These are phyloP conservation scores for Dendroctonus valens DNA, from an alignment of 1,140 invertebrate genomes.

Conservation along the genomic window DNA sequence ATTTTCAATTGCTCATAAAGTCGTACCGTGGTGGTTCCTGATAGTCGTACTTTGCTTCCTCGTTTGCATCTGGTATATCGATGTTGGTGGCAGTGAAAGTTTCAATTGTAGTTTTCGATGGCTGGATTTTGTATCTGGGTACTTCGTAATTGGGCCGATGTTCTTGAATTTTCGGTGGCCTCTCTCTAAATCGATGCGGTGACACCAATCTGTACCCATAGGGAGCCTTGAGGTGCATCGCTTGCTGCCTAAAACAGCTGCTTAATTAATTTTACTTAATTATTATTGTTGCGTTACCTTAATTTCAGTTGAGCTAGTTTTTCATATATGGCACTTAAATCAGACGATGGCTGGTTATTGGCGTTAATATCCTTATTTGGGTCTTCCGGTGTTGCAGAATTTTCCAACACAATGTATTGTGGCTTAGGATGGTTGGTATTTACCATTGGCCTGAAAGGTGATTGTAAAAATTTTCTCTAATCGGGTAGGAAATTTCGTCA, in stretches of 20 bases:
- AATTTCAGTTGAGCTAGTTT: constrained; percentile 47
- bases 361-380: constrained; percentile 2
- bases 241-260: constrained; percentile 20
- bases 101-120: constrained; percentile 45
- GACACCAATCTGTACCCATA: constrained; percentile 20
- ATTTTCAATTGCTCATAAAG: background rate
- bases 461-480: too few relatives aligned
- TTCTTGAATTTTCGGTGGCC: constrained; percentile 14
- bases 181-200: constrained; percentile 19
- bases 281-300: constrained; percentile 12
- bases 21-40: constrained; percentile 15
- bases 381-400: constrained; percentile 13
- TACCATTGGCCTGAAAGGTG: constrained; percentile 22
- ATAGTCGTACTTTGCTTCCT: background rate
- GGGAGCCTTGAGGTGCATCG: constrained; percentile 20
- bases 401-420: constrained; percentile 23
- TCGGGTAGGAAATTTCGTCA: too few relatives aligned
- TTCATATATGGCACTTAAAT: constrained; percentile 47
- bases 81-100: constrained; percentile 47
- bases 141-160: constrained; percentile 6
- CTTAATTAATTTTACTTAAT: background rate
- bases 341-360: constrained; percentile 26
- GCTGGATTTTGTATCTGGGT: constrained; percentile 29
- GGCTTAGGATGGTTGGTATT: constrained; percentile 8
- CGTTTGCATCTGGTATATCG: constrained; percentile 36